These are phyloP conservation scores for Oreohelix idahoensis DNA, from an alignment of 1,140 invertebrate genomes.

Conservation along the genomic window DNA sequence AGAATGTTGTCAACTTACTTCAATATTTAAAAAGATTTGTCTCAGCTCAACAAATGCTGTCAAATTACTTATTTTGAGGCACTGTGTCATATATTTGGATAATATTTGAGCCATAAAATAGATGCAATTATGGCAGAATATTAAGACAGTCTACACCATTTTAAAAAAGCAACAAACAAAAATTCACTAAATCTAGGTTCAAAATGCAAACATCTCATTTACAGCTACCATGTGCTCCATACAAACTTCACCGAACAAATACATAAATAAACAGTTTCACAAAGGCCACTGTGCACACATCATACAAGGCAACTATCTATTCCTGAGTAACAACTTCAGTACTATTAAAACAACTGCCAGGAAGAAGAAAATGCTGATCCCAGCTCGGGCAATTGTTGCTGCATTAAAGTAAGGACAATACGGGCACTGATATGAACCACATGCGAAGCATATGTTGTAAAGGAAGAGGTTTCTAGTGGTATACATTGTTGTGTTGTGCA, in stretches of 20 bases:
- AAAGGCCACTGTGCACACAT: neutral
- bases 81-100: too few species aligned
- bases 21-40: too few species aligned
- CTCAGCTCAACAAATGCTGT: too few species aligned
- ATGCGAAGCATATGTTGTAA: conserved; percentile 96
- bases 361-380: conserved; percentile 51
- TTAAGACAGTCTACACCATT: too few species aligned
- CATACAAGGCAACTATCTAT: conserved; percentile 19
- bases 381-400: conserved; percentile 54
- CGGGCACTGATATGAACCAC: conserved; percentile 96
- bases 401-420: conserved; percentile 84
- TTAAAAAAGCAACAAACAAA: too few species aligned
- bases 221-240: neutral
- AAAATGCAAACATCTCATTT: too few species aligned
- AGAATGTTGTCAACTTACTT: too few species aligned
- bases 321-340: conserved; percentile 49
- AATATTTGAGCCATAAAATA: too few species aligned
- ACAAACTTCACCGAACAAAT: neutral
- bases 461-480: conserved; percentile 90
- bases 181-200: too few species aligned
- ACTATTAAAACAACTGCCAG: conserved; percentile 54
- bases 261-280: neutral
- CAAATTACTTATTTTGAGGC: too few species aligned
- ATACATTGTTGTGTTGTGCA: conserved; percentile 95
- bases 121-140: too few species aligned